Evolutionary conservation across 2,797 vertebrate species (phyloP), one percentile per base, ranked within the genome.

Genomic region (Lepidocolaptes lacrymiger): DNA sequence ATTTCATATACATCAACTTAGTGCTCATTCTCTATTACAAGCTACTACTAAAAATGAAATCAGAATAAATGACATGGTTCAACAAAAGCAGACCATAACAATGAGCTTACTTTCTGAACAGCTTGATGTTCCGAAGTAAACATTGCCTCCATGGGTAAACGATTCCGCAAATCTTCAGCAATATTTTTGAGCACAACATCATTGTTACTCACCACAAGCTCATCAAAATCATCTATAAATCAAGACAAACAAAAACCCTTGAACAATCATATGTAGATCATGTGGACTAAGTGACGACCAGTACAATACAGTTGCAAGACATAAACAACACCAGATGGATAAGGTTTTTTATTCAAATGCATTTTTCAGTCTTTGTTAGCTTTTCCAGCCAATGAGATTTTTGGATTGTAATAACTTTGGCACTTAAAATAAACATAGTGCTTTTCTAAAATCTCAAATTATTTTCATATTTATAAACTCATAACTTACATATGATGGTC

Each of bases 161-260:
- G 85, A 30, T 56, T 96, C 90, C 98, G 97, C 94, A 99, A 97
- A 63, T 99, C 98, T 39, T 99, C 99, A 48, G 99, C 98, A 43
- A 99, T 99, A 96, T 95, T 98, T 94, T 96, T 97, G 92, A 98
- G 96, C 32, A 98, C 56, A 68, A 95, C 55, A 55, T 98, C 98
- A 37, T 77, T 91, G 79, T 98, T 98, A 84, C 90, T 97, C 66
- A 91, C 87, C 91, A 95, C 95, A 78, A 98, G 96, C 85, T 98
- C 97, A 94, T 98, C 97, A 95, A 98, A 98, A 80, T 98, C 98
- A 97, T 85, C 98, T 98, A 74, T 17, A 90, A 76, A 90, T 69
- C 55, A 95, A 80, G 71, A 91, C 36, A 89, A 85, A 95, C 67
- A 94, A 88, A 88, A 48, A 5, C 4, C 16, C 49, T 68, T 89